These are phyloP conservation scores for Melieria omissa DNA, from an alignment of 2,888 invertebrate genomes.

Conservation along the genomic window DNA sequence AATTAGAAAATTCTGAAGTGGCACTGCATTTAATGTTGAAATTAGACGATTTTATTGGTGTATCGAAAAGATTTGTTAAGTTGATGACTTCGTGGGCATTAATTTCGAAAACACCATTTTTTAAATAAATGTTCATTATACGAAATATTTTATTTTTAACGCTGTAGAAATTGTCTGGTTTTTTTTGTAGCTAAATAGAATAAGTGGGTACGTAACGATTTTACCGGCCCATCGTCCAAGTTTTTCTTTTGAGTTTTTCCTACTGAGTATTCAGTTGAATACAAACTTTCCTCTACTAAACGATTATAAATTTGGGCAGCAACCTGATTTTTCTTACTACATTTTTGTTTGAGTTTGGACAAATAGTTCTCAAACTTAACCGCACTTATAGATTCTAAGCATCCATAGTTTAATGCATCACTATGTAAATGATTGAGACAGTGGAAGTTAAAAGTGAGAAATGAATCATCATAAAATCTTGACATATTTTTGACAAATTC, in stretches of 20 bases:
- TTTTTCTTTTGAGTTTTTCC: neutral
- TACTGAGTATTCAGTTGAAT: neutral
- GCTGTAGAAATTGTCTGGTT: neutral
- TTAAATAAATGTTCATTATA: neutral
- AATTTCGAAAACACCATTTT: neutral
- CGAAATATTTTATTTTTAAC: neutral
- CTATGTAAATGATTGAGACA: constrained; percentile 33
- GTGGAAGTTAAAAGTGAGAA: constrained; percentile 36
- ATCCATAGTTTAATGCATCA: constrained; percentile 31
- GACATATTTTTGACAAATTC: constrained; percentile 35
- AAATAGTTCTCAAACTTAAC: constrained; percentile 33
- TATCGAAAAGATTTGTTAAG: neutral
- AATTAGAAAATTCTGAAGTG: constrained; percentile 10
- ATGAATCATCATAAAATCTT: constrained; percentile 22
- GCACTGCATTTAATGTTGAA: constrained; percentile 15
- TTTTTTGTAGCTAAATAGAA: constrained; percentile 11
- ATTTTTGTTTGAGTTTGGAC: constrained; percentile 23
- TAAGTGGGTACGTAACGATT: constrained; percentile 1
- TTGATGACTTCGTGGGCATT: neutral
- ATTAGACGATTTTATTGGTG: constrained; percentile 15
- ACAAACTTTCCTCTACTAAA: constrained; percentile 20
- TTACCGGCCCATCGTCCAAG: neutral
- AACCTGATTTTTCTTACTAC: constrained; percentile 21
- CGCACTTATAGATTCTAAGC: constrained; percentile 32
- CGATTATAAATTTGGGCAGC: constrained; percentile 25